A percentile compares a stretch with the other conserved stretches of the same genome.
Conservation (phyloP, 37 sponge, comb jelly and placozoan genomes). For the Hexactinellida sp. region DNA sequence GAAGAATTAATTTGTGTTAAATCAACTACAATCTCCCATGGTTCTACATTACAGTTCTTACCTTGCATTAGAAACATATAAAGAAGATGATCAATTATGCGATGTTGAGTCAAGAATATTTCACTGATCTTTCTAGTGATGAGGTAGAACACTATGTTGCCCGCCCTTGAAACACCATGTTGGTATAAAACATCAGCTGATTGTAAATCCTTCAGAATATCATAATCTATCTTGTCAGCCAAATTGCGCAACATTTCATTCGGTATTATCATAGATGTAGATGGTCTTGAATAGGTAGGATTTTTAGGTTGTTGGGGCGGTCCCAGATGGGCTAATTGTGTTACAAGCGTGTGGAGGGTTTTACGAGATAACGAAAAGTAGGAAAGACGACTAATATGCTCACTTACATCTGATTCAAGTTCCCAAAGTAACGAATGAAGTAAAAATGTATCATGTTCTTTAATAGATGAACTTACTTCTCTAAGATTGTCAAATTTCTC, state of each 20-base stretch:
- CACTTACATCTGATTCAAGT: neutral
- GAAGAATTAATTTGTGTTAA: neutral
- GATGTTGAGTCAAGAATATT: neutral
- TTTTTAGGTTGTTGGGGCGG: neutral
- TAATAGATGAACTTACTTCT: neutral
- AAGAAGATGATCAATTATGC: neutral
- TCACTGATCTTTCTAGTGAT: neutral
- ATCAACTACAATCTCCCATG: neutral
- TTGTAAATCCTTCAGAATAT: neutral
- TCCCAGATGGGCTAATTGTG: neutral
- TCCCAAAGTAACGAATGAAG: neutral
- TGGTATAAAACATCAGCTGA: neutral
- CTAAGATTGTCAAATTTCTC: neutral
- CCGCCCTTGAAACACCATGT: neutral
- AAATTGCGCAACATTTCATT: slow-evolving; percentile 4
- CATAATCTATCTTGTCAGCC: neutral
- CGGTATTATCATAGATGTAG: neutral
- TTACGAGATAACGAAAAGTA: neutral
- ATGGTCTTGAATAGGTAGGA: neutral
- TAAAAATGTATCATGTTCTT: neutral
- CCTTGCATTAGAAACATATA: neutral
- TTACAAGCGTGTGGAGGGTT: neutral
- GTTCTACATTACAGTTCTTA: neutral
- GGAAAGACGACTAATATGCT: neutral
- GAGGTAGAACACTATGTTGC: neutral